These are phyloP conservation scores for Lagopus leucura DNA, from an alignment of 2,113 vertebrate species.

Conservation along the genomic window DNA sequence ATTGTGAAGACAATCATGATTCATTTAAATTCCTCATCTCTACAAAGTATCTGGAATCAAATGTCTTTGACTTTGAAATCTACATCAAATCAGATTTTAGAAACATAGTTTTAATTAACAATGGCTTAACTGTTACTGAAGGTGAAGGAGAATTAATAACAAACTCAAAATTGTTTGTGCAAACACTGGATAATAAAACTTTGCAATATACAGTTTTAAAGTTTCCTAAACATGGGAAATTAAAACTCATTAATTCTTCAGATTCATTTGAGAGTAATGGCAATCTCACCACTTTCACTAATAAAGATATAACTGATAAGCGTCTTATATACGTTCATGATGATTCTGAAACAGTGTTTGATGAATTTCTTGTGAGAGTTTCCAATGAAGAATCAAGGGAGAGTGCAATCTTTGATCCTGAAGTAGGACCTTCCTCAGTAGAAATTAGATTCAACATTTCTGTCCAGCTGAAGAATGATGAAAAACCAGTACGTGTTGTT, in stretches of 20 bases:
- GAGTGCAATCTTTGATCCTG: not conserved
- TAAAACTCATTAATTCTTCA: constrained; percentile 81
- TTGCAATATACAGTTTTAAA: constrained; percentile 83
- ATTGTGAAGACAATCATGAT: constrained; percentile 80
- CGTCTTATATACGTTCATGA: constrained; percentile 89
- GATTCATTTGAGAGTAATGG: constrained; percentile 76
- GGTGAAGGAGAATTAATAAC: constrained; percentile 90
- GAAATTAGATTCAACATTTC: constrained; percentile 83
- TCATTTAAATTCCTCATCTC: constrained; percentile 85
- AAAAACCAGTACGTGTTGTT: constrained; percentile 85
- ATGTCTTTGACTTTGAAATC: constrained; percentile 82
- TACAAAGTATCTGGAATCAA: constrained; percentile 84
- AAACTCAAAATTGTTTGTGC: constrained; percentile 82
- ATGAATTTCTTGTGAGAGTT: constrained; percentile 83
- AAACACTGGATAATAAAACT: constrained; percentile 79
- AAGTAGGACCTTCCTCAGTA: constrained; percentile 68
- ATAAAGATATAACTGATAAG: constrained; percentile 81
- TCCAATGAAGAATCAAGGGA: constrained; percentile 67
- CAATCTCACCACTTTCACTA: constrained; percentile 83
- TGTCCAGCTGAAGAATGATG: constrained; percentile 88
- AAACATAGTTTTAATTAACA: constrained; percentile 83
- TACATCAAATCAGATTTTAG: constrained; percentile 84
- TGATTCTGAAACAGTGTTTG: constrained; percentile 84
- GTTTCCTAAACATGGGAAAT: constrained; percentile 84
- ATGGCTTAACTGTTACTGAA: constrained; percentile 83